Evolutionary conservation across 2,888 invertebrate genomes (phyloP).

Genomic region (Synergus umbraculus): DNA sequence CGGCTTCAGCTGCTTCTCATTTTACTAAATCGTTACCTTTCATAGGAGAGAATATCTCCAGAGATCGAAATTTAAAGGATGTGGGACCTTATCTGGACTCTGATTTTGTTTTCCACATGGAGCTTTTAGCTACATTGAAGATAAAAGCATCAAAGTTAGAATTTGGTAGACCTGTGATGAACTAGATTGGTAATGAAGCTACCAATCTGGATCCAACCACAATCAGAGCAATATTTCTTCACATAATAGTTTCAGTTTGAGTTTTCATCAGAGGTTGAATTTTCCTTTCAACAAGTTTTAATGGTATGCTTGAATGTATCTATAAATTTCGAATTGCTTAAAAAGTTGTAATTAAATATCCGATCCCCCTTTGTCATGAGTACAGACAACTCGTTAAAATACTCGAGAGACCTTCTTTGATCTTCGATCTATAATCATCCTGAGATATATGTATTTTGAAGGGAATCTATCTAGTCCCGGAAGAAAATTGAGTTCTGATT

Average conservation of each 20-base stretch:
- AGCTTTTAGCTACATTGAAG: not conserved
- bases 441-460: slow-evolving; percentile 18
- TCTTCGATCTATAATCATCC: slow-evolving; percentile 12
- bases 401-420: slow-evolving; percentile 8
- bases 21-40: slow-evolving; percentile 21
- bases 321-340: not conserved
- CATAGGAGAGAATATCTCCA: slow-evolving; percentile 10
- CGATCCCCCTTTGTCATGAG: not conserved
- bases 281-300: not conserved
- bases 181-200: no score
- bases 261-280: not conserved
- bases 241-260: not conserved
- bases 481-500: slow-evolving; percentile 7
- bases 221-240: no score
- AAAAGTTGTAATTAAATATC: not conserved
- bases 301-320: not conserved
- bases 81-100: not conserved
- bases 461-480: not conserved
- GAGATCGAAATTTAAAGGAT: slow-evolving; percentile 10
- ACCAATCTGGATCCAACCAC: no score
- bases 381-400: not conserved
- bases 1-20: slow-evolving; percentile 34
- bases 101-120: not conserved
- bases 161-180: no score
- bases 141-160: not conserved